Conservation (phyloP, 2,113 vertebrate genomes). For the Lathamus discolor region DNA sequence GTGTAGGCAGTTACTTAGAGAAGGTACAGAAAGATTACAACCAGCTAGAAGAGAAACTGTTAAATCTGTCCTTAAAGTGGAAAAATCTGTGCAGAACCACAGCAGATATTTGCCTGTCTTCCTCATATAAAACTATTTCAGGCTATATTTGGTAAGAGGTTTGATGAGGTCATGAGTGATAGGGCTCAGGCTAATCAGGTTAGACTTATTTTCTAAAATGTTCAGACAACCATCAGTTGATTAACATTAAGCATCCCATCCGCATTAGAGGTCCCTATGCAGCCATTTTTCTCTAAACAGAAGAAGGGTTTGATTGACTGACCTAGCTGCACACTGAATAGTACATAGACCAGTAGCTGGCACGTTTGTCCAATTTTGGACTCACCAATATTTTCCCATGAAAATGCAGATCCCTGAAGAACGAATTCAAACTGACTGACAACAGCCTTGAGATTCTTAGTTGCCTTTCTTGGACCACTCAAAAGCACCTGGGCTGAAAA, state of each 20-base stretch:
- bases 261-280: neutral
- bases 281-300: neutral
- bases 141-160: neutral
- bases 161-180: neutral
- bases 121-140: neutral
- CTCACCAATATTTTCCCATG: neutral
- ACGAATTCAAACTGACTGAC: neutral
- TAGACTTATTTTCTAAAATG: neutral
- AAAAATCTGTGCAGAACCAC: neutral
- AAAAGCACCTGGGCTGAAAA: neutral
- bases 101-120: neutral
- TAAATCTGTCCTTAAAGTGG: neutral
- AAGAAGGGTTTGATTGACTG: neutral
- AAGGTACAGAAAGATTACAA: neutral
- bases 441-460: neutral
- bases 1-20: neutral
- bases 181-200: neutral
- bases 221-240: neutral
- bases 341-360: neutral
- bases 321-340: neutral
- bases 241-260: neutral
- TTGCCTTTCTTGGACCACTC: neutral
- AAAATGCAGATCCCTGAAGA: neutral
- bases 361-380: neutral
- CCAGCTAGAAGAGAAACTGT: neutral